A percentile compares a stretch with the other conserved stretches of the same genome.
Conservation (phyloP, 2,797 vertebrate genomes). For the Malacoctenus gilli region DNA sequence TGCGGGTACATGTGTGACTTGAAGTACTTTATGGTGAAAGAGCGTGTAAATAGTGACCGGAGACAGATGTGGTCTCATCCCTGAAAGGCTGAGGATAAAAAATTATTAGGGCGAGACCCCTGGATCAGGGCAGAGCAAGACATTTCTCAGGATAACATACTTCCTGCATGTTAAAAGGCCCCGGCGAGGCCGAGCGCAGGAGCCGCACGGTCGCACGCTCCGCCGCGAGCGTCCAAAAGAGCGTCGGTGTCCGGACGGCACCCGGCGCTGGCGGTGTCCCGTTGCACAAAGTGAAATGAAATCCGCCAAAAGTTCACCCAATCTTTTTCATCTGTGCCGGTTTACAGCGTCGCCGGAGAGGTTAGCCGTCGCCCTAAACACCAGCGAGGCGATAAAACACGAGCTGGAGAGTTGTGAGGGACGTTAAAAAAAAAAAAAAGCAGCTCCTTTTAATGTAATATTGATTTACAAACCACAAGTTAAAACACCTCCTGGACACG, state of each 20-base stretch:
- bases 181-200: constrained; percentile 25
- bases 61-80: constrained; percentile 78
- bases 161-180: constrained; percentile 19
- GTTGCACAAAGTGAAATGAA: constrained; percentile 70
- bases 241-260: constrained; percentile 16
- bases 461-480: constrained; percentile 78
- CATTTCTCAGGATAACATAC: constrained; percentile 53
- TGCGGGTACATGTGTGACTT: constrained; percentile 52
- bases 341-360: constrained; percentile 44
- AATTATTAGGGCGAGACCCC: constrained; percentile 61
- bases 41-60: constrained; percentile 78
- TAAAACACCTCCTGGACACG: constrained; percentile 68
- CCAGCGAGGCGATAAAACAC: constrained; percentile 70
- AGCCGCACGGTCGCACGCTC: constrained; percentile 6
- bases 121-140: constrained; percentile 43
- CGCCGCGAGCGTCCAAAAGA: constrained; percentile 5
- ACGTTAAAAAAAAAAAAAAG: too few relatives aligned
- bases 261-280: constrained; percentile 46
- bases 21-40: constrained; percentile 72
- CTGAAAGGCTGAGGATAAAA: constrained; percentile 68
- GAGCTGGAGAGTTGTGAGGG: constrained; percentile 75
- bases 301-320: constrained; percentile 48
- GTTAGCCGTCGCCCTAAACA: constrained; percentile 57
- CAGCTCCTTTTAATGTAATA: constrained; percentile 75
- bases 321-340: constrained; percentile 52